Percentiles rank a stretch among this genome's conserved stretches.
phyloP scores from a whole-genome alignment of 2,797 vertebrate species.

The Periophthalmus magnuspinnatus region DNA sequence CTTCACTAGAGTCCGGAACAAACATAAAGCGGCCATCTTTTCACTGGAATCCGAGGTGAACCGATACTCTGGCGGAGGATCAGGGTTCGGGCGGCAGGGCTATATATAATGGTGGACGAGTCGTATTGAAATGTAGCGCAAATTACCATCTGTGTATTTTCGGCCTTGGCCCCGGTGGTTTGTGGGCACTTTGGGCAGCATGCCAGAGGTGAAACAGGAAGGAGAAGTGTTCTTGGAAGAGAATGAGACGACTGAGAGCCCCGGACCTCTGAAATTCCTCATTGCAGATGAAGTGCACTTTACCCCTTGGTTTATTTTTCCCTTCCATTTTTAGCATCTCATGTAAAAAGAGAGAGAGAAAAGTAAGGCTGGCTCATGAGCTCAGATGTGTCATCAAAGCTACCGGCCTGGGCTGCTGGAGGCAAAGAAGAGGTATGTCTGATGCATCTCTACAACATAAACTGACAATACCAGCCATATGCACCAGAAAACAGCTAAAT shows the following conservation, averaged over 20 bases:
- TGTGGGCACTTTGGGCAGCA: slow-evolving; percentile 79
- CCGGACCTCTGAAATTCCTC: slow-evolving; percentile 83
- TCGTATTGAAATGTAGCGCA: slow-evolving; percentile 78
- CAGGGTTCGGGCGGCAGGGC: slow-evolving; percentile 63
- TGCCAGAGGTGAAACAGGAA: slow-evolving; percentile 86
- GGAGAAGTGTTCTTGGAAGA: slow-evolving; percentile 85
- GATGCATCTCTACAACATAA: slow-evolving; percentile 38
- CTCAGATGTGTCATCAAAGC: slow-evolving; percentile 74
- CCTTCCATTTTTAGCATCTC: slow-evolving; percentile 75
- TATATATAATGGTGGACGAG: slow-evolving; percentile 74
- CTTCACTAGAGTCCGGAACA: slow-evolving; percentile 28
- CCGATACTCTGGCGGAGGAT: slow-evolving; percentile 61
- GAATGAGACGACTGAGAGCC: slow-evolving; percentile 78
- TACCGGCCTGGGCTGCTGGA: slow-evolving; percentile 46
- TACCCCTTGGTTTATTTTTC: slow-evolving; percentile 77
- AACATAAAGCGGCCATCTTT: slow-evolving; percentile 60
- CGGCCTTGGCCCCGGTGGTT: slow-evolving; percentile 76
- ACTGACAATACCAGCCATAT: slow-evolving; percentile 25
- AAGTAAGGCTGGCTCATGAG: slow-evolving; percentile 53
- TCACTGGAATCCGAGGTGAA: slow-evolving; percentile 61
- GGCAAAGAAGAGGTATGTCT: slow-evolving; percentile 37
- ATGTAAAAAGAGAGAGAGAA: slow-evolving; percentile 39
- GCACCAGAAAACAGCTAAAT: slow-evolving; percentile 18
- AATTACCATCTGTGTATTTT: slow-evolving; percentile 84
- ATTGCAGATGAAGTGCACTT: slow-evolving; percentile 82